phyloP scores from a whole-genome alignment of 1,140 invertebrate species.

The Bombus difficillimus region DNA sequence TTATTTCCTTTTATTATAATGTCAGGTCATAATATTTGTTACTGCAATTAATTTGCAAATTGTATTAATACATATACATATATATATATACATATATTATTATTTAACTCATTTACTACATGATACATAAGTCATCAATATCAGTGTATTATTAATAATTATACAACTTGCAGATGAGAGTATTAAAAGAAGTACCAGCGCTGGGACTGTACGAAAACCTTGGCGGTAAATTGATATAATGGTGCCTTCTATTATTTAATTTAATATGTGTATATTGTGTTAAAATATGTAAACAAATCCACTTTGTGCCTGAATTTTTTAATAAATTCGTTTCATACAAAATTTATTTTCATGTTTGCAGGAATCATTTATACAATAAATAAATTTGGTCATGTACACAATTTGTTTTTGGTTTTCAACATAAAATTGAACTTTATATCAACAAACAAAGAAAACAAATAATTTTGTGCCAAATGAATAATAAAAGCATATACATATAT shows the following conservation, averaged over 20 bases:
- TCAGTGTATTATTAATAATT: neutral
- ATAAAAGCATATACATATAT: neutral
- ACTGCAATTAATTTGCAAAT: neutral
- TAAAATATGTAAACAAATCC: slow-evolving; percentile 13
- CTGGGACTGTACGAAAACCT: slow-evolving; percentile 78
- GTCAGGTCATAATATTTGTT: neutral
- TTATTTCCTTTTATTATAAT: slow-evolving; percentile 19
- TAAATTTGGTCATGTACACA: neutral
- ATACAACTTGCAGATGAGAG: slow-evolving; percentile 72
- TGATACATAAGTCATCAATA: neutral
- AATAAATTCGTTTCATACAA: slow-evolving; percentile 45
- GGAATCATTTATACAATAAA: neutral
- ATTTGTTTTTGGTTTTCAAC: neutral
- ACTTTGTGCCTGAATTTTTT: slow-evolving; percentile 45
- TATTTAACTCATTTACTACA: neutral
- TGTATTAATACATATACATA: neutral
- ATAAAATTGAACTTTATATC: neutral
- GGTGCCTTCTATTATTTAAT: slow-evolving; percentile 49
- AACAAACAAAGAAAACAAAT: neutral
- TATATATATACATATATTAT: neutral
- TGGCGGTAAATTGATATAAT: slow-evolving; percentile 71
- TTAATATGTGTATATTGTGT: neutral
- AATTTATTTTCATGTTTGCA: neutral
- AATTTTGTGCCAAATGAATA: neutral
- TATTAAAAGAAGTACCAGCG: slow-evolving; percentile 80